These are phyloP conservation scores for Archilochus colubris DNA, from an alignment of 2,113 vertebrate species.

Conservation along the genomic window DNA sequence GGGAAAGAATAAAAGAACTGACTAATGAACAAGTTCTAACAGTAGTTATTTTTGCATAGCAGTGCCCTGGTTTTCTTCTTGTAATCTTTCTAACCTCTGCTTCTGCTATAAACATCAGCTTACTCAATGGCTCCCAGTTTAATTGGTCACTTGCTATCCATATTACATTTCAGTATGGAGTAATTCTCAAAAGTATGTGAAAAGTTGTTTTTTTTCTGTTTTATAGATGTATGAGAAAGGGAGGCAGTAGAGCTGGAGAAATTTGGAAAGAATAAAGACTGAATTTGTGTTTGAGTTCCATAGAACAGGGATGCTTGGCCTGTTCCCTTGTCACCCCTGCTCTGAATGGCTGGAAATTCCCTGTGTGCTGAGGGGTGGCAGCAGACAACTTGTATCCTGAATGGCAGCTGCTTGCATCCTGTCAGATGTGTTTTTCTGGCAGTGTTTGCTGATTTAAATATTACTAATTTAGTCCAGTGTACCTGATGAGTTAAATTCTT, in stretches of 20 bases:
- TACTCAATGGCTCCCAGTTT: not conserved
- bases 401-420: not conserved
- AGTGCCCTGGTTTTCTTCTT: not conserved
- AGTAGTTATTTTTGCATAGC: not conserved
- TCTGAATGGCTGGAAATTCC: not conserved
- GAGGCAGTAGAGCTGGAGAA: not conserved
- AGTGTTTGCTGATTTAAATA: not conserved
- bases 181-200: not conserved
- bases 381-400: not conserved
- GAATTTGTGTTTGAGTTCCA: not conserved
- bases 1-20: not conserved
- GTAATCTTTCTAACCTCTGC: not conserved
- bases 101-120: not conserved
- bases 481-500: not conserved
- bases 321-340: not conserved
- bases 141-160: not conserved
- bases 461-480: not conserved
- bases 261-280: not conserved
- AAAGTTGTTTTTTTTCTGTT: not conserved
- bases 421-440: not conserved
- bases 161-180: fast-evolving
- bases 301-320: not conserved
- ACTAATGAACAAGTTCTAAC: not conserved
- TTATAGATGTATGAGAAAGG: not conserved
- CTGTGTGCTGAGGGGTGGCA: not conserved